A percentile compares a stretch with the other conserved stretches of the same genome.
These are phyloP conservation scores for Hirtodrosophila duncani DNA, from an alignment of 2,888 invertebrate species.

Conservation along the genomic window DNA sequence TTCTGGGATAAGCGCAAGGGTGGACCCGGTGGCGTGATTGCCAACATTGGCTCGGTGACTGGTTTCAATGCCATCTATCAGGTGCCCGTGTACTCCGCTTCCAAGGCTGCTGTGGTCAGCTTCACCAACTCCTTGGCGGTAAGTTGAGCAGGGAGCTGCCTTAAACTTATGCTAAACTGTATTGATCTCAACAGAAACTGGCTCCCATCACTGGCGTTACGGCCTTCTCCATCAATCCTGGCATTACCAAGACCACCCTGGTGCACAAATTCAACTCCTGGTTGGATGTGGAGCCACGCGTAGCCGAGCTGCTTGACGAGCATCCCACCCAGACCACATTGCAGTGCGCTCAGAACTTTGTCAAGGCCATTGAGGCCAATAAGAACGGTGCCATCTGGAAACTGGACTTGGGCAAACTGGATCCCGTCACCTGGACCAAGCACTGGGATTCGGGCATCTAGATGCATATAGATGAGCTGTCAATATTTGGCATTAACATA, in stretches of 20 bases:
- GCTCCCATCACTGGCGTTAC: constrained; percentile 58
- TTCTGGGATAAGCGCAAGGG: constrained; percentile 78
- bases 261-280: constrained; percentile 58
- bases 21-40: constrained; percentile 77
- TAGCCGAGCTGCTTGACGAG: constrained; percentile 33
- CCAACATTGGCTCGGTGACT: constrained; percentile 75
- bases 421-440: constrained; percentile 47
- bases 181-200: constrained; percentile 30
- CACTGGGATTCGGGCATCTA: constrained; percentile 68
- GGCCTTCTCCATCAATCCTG: constrained; percentile 60
- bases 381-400: constrained; percentile 76
- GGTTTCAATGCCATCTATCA: constrained; percentile 66
- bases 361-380: constrained; percentile 68
- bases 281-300: constrained; percentile 54
- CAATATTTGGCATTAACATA: too few species aligned
- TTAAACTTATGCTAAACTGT: not conserved
- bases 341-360: constrained; percentile 67
- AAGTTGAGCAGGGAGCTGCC: constrained; percentile 25
- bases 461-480: too few species aligned
- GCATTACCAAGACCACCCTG: constrained; percentile 54
- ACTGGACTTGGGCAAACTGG: constrained; percentile 63
- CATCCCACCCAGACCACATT: constrained; percentile 48
- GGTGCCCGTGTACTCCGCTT: constrained; percentile 76
- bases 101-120: constrained; percentile 77
- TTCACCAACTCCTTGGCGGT: constrained; percentile 76